These are phyloP conservation scores for Drosophila sp. DNA, from an alignment of 1,140 invertebrate species.

Conservation along the genomic window DNA sequence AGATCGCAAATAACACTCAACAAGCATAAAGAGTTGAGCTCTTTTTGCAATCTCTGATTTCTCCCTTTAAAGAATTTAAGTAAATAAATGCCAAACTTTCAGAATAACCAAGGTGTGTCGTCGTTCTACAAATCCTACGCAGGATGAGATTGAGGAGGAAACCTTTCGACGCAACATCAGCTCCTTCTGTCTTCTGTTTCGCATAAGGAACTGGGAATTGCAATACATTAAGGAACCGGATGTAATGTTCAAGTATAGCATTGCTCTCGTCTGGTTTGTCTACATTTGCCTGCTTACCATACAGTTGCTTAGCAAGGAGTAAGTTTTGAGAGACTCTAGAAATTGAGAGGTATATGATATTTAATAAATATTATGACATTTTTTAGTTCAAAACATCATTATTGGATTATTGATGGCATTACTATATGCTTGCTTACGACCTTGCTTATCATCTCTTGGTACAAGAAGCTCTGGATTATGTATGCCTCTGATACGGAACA, in stretches of 20 bases:
- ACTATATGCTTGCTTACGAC: conserved; percentile 73
- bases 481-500: conserved; percentile 68
- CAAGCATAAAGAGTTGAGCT: no score
- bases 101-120: conserved; percentile 71
- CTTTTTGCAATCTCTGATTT: no score
- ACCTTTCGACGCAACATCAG: conserved; percentile 81
- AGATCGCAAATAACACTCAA: no score
- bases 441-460: conserved; percentile 84
- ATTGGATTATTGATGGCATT: conserved; percentile 66
- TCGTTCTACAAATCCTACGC: conserved; percentile 68
- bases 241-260: conserved; percentile 84
- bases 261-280: conserved; percentile 64
- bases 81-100: not conserved
- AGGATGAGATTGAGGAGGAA: conserved; percentile 80
- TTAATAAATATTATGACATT: no score
- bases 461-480: conserved; percentile 83
- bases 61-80: no score
- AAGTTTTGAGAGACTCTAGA: conserved; percentile 3
- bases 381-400: conserved; percentile 54
- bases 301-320: conserved; percentile 75
- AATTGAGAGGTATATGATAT: not conserved
- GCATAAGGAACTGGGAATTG: conserved; percentile 77
- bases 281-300: conserved; percentile 73
- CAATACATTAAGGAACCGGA: conserved; percentile 77
- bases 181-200: conserved; percentile 76